Base-by-base conservation (phyloP, 2,113 vertebrate species). In the Tamias sibiricus region DNA sequence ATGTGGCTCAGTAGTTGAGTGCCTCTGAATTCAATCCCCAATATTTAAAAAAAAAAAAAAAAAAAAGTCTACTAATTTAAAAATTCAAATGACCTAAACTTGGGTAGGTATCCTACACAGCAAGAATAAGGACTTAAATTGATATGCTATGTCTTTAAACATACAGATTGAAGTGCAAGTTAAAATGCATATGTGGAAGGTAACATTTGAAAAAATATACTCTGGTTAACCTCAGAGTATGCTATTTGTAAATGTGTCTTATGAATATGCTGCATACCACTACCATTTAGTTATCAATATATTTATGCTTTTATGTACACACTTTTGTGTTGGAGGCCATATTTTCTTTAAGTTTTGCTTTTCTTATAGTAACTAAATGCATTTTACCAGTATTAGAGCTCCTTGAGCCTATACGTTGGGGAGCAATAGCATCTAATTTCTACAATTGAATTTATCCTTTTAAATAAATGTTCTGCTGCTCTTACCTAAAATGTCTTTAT, bases 131-230 rank as follows among this genome's bases (percentile, higher is more conserved):
- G 72, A 91, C 40, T 0, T 17, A 19, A 62, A 49, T 95, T 69
- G 19, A 37, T 74, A 42, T 69, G 83, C 7, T 95, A 88, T 47
- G 42, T 74, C n/a, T 97, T 22, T 80, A 89, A 14, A n/a, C 71
- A n/a, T 72, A 57, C 20, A 95, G 42, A 20, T 1, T 81, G 10
- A 59, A 80, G 0, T 68, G 12, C 59, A 94, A 92, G 0, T 2
- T 20, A 20, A 14, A 79, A 14, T 1, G 6, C 72, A 62, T 87
- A 35, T 1, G 59, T 47, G 62, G 14, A 52, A 93, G 35, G 20
- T 89, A 83, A 37, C 42, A 17, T 79, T 96, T 84, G 26, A 7
- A 66, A 35, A 90, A 89, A 24, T 24, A 4, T 6, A 71, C 40
- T 72, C 47, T 97, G 12, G n/a, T 81, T 35, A 44, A 6, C 32